Conservation (phyloP, 2,888 invertebrate genomes). For the Andrena fulva region DNA sequence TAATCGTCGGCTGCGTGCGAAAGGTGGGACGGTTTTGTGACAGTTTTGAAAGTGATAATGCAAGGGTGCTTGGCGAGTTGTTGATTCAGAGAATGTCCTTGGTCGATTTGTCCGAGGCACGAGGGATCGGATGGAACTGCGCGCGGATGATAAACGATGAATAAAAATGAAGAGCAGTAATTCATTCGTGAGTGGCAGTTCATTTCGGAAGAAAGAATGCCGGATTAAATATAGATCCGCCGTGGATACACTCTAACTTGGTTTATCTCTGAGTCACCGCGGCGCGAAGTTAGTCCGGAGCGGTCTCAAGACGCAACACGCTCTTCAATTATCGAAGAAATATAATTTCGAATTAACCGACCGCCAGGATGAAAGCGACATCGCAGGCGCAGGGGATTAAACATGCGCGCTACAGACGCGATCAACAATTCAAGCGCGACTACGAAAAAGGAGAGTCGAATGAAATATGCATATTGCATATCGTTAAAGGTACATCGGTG, state of each 20-base stretch:
- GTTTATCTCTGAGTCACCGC: neutral
- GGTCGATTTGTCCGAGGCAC: neutral
- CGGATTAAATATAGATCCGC: too few relatives aligned
- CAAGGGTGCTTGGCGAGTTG: neutral
- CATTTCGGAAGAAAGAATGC: too few relatives aligned
- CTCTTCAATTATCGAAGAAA: constrained; percentile 3
- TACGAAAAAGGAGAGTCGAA: constrained; percentile 26
- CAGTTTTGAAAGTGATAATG: constrained; percentile 23
- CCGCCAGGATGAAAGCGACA: neutral
- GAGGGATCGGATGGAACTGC: neutral
- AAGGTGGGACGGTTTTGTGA: neutral
- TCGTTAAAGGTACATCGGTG: constrained; percentile 29
- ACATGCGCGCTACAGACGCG: neutral
- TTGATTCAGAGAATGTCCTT: neutral
- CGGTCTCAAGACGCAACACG: neutral
- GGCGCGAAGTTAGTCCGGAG: neutral
- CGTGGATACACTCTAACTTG: neutral
- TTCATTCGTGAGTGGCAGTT: too few relatives aligned
- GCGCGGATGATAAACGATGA: too few relatives aligned
- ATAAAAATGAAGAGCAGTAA: too few relatives aligned
- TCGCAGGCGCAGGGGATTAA: constrained; percentile 21
- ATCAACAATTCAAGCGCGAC: constrained; percentile 6
- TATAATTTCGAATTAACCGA: constrained; percentile 3
- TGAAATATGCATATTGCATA: constrained; percentile 40
- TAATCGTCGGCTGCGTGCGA: neutral